Conservation (phyloP, 35 echinoderm and acorn worm species). For the Holothuria glaberrima region DNA sequence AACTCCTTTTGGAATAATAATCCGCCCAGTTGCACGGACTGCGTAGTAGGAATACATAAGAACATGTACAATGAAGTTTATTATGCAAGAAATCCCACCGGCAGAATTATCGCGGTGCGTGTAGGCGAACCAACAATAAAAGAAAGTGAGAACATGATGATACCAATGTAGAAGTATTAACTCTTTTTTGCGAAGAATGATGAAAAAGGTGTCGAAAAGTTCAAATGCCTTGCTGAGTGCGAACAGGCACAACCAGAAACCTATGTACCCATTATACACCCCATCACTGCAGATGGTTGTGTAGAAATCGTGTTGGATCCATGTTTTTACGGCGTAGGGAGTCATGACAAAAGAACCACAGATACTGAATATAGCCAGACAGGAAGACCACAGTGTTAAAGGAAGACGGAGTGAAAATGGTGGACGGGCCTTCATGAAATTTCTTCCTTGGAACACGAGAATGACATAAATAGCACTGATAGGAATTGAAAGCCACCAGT, state of each 20-base stretch:
- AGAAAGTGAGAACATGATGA: constrained; percentile 24
- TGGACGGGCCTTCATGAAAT: constrained; percentile 9
- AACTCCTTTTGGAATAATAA: constrained; percentile 9
- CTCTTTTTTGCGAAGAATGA: constrained; percentile 38
- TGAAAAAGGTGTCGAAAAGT: constrained; percentile 42
- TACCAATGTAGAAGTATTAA: constrained; percentile 50
- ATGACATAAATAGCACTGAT: constrained; percentile 21
- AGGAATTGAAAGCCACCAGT: constrained; percentile 3
- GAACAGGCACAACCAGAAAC: constrained; percentile 18
- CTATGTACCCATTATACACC: neutral
- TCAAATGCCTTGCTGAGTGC: constrained; percentile 12
- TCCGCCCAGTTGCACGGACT: neutral
- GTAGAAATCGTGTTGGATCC: neutral
- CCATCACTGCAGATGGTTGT: neutral
- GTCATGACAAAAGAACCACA: neutral
- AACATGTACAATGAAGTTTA: constrained; percentile 29
- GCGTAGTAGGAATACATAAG: constrained; percentile 55
- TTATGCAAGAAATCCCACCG: neutral
- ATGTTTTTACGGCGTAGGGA: neutral
- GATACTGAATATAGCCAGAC: constrained; percentile 36
- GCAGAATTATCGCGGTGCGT: neutral
- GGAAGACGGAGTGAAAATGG: constrained; percentile 14
- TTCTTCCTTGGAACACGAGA: neutral
- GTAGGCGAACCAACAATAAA: constrained; percentile 1
- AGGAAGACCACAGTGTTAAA: constrained; percentile 30